Evolutionary conservation across 1,140 invertebrate genomes (phyloP), one percentile per base, ranked within the genome.

Genomic region (Panulirus ornatus): DNA sequence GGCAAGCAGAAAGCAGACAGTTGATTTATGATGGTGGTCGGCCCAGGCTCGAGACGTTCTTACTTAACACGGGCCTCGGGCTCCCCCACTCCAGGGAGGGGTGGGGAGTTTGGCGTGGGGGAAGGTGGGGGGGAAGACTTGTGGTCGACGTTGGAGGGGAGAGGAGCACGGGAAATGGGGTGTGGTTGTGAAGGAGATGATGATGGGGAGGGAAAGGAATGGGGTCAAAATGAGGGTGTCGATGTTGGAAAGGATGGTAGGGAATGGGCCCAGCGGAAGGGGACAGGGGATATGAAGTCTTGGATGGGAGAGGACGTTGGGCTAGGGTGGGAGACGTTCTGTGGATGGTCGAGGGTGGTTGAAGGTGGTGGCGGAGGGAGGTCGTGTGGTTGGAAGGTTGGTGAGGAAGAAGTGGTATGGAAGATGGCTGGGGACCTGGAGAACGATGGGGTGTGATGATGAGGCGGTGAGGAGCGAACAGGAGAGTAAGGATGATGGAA

Each of bases 1-100:
- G 83, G 66, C 83, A 85, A 85, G 83, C 83, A 85, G 83, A 85
- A 73, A 85, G 83, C 83, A 85, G 83, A 85, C 83, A 85, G 83
- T 85, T 85, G 83, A 85, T 85, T 85, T 85, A 85, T 85, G 83
- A 73, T 85, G 63, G 83, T 51, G 83, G 83, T 85, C 70, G 83
- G 83, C 30, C 63, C 66, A 66, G 82, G 42, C 82, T 38, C 51
- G 58, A n/a, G 82, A 51, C 83, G 58, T 71, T 85, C 83, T 85
- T 85, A 85, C 83, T 85, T 85, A 85, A 85, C 83, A 85, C 83
- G 19, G 63, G 40, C 83, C 83, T 36, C 66, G 30, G 63, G 63
- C 83, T 78, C 40, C 16, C 71, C 30, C 70, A 66, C 58, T 47
- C 79, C 79, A 58, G 51, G 40, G 42, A 30, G 42, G 8, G 70